phyloP scores from a whole-genome alignment of 1,140 invertebrate genomes.

The Argopecten irradians region DNA sequence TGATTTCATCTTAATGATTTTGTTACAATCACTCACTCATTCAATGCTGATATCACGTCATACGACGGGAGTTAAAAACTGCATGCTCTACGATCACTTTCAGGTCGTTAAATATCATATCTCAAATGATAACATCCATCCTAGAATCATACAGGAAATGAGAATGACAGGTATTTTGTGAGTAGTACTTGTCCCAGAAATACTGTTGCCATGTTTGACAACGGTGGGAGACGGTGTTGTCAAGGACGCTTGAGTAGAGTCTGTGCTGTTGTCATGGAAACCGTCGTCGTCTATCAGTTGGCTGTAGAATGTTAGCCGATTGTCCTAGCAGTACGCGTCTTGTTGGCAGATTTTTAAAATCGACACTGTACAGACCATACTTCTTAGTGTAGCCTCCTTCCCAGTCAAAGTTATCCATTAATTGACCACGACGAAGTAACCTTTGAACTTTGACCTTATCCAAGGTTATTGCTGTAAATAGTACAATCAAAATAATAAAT shows the following conservation, averaged over 20 bases:
- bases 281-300: neutral
- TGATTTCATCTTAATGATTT: no score
- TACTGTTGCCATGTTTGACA: neutral
- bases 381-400: constrained; percentile 78
- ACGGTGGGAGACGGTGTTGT: neutral
- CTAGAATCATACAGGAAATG: neutral
- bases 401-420: constrained; percentile 91
- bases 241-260: neutral
- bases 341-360: constrained; percentile 82
- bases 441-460: constrained; percentile 83
- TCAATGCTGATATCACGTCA: no score
- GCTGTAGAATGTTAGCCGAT: neutral
- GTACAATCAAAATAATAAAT: neutral
- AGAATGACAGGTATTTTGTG: neutral
- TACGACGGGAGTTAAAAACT: no score
- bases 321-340: neutral
- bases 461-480: constrained; percentile 80
- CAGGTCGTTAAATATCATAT: no score
- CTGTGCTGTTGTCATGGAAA: neutral
- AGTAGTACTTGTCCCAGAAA: neutral
- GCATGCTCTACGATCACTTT: no score
- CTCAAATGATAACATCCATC: no score
- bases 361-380: constrained; percentile 86
- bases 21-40: no score
- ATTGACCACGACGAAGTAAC: constrained; percentile 85